Conservation (phyloP, 2,113 vertebrate genomes). For the Siniperca knerii region DNA sequence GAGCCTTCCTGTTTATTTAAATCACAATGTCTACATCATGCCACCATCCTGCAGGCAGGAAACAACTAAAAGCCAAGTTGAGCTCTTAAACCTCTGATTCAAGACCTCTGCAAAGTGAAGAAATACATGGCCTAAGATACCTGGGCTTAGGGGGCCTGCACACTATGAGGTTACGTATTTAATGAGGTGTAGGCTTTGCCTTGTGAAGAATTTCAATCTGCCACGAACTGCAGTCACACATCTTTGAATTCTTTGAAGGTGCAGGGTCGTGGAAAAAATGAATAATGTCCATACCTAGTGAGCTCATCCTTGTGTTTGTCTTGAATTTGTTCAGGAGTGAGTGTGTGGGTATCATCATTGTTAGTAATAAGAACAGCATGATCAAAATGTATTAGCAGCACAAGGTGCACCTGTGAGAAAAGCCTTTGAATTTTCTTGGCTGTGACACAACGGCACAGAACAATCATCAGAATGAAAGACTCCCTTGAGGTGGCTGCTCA, state of each 20-base stretch:
- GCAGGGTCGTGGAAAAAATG: not conserved
- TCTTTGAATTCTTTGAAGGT: not conserved
- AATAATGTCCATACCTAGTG: not conserved
- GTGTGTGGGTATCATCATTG: not conserved
- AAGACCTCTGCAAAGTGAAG: constrained; percentile 23
- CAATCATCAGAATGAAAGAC: constrained; percentile 20
- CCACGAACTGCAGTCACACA: not conserved
- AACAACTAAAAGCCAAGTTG: constrained; percentile 42
- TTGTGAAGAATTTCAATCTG: constrained; percentile 11
- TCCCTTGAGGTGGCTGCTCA: constrained; percentile 34
- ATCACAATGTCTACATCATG: constrained; percentile 24
- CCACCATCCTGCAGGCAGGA: constrained; percentile 35
- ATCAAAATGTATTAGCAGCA: constrained; percentile 14
- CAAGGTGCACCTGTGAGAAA: constrained; percentile 36
- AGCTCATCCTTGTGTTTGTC: not conserved
- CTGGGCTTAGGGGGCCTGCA: constrained; percentile 20
- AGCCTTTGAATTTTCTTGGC: constrained; percentile 5
- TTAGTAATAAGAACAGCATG: not conserved
- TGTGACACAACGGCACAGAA: constrained; percentile 24
- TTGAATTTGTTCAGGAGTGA: not conserved
- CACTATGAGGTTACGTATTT: not conserved
- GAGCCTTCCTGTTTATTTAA: constrained; percentile 28
- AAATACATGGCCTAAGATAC: constrained; percentile 18
- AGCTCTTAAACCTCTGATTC: constrained; percentile 58
- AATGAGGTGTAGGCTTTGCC: constrained; percentile 6